These are phyloP conservation scores for Hyposoter didymator DNA, from an alignment of 2,888 invertebrate species.

Conservation along the genomic window DNA sequence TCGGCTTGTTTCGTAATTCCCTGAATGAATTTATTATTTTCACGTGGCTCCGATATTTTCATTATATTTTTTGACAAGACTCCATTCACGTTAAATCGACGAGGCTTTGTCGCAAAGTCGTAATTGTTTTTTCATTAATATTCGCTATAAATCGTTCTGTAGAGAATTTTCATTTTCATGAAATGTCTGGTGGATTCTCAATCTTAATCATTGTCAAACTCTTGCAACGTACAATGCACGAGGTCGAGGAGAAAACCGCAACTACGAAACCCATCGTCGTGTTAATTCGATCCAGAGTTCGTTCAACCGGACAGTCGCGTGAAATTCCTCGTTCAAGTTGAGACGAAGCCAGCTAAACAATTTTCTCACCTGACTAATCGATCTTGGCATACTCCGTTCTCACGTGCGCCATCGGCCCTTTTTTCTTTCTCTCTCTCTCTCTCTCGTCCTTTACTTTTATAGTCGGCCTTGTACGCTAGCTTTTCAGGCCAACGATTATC, in stretches of 20 bases:
- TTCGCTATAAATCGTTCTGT: not conserved
- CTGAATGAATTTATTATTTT: not conserved
- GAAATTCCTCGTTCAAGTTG: slow-evolving; percentile 56
- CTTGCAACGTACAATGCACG: slow-evolving; percentile 34
- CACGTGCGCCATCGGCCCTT: slow-evolving; percentile 44
- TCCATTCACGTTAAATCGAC: not conserved
- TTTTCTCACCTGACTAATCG: slow-evolving; percentile 67
- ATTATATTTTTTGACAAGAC: not conserved
- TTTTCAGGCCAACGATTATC: slow-evolving; percentile 32
- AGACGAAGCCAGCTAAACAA: slow-evolving; percentile 46
- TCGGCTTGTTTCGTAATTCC: not conserved
- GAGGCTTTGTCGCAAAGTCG: not conserved
- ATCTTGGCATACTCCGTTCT: slow-evolving; percentile 57
- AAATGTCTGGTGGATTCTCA: not conserved
- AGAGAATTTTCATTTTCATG: not conserved
- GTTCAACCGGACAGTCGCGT: slow-evolving; percentile 38
- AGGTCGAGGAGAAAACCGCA: slow-evolving; percentile 26
- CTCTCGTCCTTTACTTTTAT: slow-evolving; percentile 6
- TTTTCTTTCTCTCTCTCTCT: slow-evolving; percentile 19
- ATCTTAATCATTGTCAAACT: slow-evolving; percentile 44
- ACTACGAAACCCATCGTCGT: slow-evolving; percentile 34
- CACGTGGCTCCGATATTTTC: too few species aligned
- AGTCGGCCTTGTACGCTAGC: slow-evolving; percentile 28
- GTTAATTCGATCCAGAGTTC: slow-evolving; percentile 37
- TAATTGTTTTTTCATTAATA: not conserved